Conservation (phyloP, 2,113 vertebrate genomes). For the Hymenochirus boettgeri region DNA sequence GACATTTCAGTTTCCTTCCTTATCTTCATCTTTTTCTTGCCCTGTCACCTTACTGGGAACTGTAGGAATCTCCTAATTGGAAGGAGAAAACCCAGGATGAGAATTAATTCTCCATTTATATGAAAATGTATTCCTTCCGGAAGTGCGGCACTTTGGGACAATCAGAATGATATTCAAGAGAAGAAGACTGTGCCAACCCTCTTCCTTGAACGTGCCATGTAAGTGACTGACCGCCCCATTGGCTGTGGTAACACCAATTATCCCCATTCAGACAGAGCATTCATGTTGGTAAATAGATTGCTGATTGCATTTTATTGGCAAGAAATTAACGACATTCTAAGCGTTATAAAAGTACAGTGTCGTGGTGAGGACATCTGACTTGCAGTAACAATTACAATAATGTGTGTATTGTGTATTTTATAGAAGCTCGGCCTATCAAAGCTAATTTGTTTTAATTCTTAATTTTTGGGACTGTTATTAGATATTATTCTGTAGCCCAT, state of each 20-base stretch:
- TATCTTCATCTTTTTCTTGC: background rate
- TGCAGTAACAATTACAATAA: too few relatives aligned
- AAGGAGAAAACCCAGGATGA: background rate
- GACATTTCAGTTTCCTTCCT: background rate
- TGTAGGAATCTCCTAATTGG: background rate
- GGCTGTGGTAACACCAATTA: conserved; percentile 19
- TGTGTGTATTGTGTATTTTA: too few relatives aligned
- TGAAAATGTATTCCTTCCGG: conserved; percentile 1
- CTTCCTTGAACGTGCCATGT: background rate
- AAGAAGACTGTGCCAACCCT: conserved; percentile 5
- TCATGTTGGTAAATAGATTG: conserved; percentile 31
- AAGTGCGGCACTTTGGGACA: background rate
- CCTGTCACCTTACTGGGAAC: background rate
- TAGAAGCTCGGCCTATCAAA: too few relatives aligned
- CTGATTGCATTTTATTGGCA: conserved; percentile 26
- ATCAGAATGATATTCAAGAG: conserved; percentile 27
- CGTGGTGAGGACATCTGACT: background rate
- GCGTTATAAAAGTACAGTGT: conserved; percentile 24
- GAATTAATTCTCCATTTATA: background rate
- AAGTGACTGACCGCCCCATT: background rate
- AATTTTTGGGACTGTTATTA: too few relatives aligned
- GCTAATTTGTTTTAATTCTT: too few relatives aligned
- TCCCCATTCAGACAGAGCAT: conserved; percentile 19
- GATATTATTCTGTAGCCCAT: too few relatives aligned
- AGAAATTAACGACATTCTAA: background rate